These are phyloP conservation scores for Tetraneura akinire DNA, from an alignment of 1,140 invertebrate genomes.

Conservation along the genomic window DNA sequence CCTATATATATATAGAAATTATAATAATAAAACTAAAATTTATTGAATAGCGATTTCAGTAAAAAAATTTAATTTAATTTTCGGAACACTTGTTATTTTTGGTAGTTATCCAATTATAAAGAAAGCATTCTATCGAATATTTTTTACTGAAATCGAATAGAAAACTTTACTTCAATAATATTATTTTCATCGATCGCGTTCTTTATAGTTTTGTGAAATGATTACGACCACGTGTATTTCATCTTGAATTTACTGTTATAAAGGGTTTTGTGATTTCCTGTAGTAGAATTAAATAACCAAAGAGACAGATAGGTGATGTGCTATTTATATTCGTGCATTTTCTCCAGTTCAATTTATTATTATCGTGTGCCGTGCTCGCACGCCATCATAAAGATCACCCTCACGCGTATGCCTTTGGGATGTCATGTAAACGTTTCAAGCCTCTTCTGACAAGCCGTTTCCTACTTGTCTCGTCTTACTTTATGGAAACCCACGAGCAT, in stretches of 20 bases:
- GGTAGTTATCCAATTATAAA: background rate
- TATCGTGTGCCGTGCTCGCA: background rate
- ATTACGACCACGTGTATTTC: constrained; percentile 32
- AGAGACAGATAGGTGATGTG: constrained; percentile 26
- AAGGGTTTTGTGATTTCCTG: constrained; percentile 25
- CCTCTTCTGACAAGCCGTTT: constrained; percentile 43
- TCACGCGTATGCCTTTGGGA: background rate
- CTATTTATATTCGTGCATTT: constrained; percentile 49
- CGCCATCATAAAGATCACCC: constrained; percentile 3
- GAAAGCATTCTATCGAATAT: background rate
- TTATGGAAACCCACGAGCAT: constrained; percentile 3
- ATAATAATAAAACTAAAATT: too few relatives aligned
- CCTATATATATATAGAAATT: too few relatives aligned
- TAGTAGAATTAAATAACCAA: constrained; percentile 35
- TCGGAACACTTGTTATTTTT: background rate
- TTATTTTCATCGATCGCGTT: background rate
- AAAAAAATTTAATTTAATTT: too few relatives aligned
- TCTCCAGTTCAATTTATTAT: constrained; percentile 48
- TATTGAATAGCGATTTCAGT: too few relatives aligned
- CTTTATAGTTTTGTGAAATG: background rate
- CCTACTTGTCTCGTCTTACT: constrained; percentile 48
- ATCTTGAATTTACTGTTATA: background rate
- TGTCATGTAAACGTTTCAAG: constrained; percentile 44
- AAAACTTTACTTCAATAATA: background rate
- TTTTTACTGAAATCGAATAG: background rate